A percentile compares a stretch with the other conserved stretches of the same genome.
phyloP scores from a whole-genome alignment of 2,888 invertebrate genomes.

The Cantharis rufa region DNA sequence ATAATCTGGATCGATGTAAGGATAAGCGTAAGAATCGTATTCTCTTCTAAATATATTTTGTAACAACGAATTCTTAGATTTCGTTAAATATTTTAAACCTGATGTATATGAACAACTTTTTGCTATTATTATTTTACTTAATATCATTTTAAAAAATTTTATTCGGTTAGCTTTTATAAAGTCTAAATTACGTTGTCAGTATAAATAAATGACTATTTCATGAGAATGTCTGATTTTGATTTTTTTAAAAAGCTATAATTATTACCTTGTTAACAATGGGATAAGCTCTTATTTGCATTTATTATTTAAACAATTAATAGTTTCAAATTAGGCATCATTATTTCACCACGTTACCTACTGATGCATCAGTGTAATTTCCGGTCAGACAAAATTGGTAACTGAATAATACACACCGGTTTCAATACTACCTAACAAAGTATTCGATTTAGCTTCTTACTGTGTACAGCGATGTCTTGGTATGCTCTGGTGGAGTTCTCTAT shows the following conservation, averaged over 20 bases:
- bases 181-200: not conserved
- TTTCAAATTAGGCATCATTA: not conserved
- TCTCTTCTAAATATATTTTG: not conserved
- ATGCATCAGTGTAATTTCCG: conserved; percentile 49
- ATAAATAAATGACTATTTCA: not conserved
- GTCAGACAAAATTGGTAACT: conserved; percentile 44
- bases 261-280: too few relatives aligned
- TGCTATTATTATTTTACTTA: not conserved
- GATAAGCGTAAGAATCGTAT: conserved; percentile 1
- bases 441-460: not conserved
- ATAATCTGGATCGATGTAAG: conserved; percentile 4
- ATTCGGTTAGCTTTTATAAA: not conserved
- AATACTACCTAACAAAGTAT: not conserved
- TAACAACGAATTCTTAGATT: not conserved
- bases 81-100: not conserved
- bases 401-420: not conserved
- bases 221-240: not conserved
- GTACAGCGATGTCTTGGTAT: not conserved
- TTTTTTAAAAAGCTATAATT: not conserved
- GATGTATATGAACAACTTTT: not conserved
- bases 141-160: not conserved
- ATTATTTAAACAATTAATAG: not conserved
- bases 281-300: not conserved
- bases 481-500: too few relatives aligned
- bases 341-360: conserved; percentile 39